Evolutionary conservation across 2,113 vertebrate genomes (phyloP).

Genomic region (Chloropsis cyanopogon): DNA sequence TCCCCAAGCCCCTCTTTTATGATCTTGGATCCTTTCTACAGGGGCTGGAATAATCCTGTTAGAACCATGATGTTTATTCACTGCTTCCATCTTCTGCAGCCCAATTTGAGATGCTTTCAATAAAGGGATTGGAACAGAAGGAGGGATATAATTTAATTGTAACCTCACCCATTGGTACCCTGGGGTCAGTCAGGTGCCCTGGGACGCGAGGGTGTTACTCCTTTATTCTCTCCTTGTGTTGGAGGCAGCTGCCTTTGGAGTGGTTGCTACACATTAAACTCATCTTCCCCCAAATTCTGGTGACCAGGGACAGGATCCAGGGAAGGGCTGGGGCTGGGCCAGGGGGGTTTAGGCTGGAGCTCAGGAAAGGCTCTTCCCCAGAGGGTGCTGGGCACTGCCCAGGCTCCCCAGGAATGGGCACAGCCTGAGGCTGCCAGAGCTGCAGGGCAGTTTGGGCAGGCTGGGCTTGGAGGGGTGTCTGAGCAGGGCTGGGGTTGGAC

Average conservation of each 20-base stretch:
- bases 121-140: not conserved
- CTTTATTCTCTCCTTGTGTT: not conserved
- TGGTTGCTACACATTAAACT: fast-evolving
- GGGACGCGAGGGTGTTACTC: fast-evolving
- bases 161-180: fast-evolving
- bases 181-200: not conserved
- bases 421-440: not conserved
- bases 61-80: not conserved
- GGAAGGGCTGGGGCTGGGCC: fast-evolving
- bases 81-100: not conserved
- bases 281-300: not conserved
- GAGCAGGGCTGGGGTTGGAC: not conserved
- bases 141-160: not conserved
- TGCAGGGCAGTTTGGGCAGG: not conserved
- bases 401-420: not conserved
- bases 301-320: not conserved
- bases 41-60: constrained; percentile 1
- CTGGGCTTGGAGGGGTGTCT: not conserved
- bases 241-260: not conserved
- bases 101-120: not conserved
- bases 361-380: not conserved
- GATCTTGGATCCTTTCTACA: not conserved
- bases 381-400: not conserved
- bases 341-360: too few species aligned
- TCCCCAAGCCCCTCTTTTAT: not conserved